Evolutionary conservation across 1,140 invertebrate genomes (phyloP).

Genomic region (Conus betulinus): DNA sequence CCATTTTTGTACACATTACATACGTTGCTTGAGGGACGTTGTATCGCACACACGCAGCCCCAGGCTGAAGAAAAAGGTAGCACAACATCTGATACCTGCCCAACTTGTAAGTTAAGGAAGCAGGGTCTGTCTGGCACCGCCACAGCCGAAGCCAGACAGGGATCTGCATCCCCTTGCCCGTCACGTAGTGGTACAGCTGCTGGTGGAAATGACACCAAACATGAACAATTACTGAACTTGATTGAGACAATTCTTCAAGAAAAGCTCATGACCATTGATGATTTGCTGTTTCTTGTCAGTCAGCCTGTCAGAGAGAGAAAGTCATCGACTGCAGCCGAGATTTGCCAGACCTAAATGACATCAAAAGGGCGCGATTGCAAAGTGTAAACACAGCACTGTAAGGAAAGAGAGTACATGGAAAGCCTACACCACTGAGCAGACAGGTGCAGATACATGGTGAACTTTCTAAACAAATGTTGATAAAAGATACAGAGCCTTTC

Average conservation of each 20-base stretch:
- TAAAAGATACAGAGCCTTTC: too few species aligned
- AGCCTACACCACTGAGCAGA: too few species aligned
- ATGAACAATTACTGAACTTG: not conserved
- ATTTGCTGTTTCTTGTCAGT: not conserved
- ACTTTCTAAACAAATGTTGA: too few species aligned
- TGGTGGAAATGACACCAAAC: not conserved
- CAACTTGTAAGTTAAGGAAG: not conserved
- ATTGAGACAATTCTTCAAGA: not conserved
- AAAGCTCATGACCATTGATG: not conserved
- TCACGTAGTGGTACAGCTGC: not conserved
- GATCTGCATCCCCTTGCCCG: too few species aligned
- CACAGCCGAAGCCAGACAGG: too few species aligned
- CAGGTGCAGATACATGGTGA: too few species aligned
- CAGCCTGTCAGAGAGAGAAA: too few species aligned
- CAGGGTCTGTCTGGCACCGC: not conserved
- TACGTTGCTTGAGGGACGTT: not conserved
- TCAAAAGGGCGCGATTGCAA: too few species aligned
- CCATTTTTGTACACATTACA: slow-evolving; percentile 55
- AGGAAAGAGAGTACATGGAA: too few species aligned
- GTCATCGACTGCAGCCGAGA: too few species aligned
- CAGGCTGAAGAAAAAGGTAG: not conserved
- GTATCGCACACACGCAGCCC: not conserved
- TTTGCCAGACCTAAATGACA: too few species aligned
- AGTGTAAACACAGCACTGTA: too few species aligned
- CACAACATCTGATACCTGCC: not conserved